These are phyloP conservation scores for Eupithecia vulgata DNA, from an alignment of 2,888 invertebrate genomes.

Conservation along the genomic window DNA sequence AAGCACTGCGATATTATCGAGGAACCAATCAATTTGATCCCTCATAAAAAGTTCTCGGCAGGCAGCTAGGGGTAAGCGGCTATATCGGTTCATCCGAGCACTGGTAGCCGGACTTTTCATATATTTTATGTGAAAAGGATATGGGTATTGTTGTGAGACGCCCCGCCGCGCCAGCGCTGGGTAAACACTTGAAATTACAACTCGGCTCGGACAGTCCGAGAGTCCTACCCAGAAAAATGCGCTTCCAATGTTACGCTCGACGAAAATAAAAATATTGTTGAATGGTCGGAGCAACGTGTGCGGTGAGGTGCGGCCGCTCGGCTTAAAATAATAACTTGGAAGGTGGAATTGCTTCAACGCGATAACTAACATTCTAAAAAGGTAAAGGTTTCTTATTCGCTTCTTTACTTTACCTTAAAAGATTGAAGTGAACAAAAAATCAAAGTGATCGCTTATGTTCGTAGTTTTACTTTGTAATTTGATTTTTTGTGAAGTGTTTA, in stretches of 20 bases:
- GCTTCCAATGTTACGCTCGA: constrained; percentile 82
- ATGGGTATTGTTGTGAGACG: constrained; percentile 80
- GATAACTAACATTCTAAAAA: no score
- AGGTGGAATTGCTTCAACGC: background rate
- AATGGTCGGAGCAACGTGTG: constrained; percentile 51
- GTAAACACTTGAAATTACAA: constrained; percentile 84
- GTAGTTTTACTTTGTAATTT: no score
- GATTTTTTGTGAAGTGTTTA: no score
- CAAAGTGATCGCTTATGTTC: no score
- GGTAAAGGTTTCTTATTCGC: no score
- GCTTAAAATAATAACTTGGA: constrained; percentile 39
- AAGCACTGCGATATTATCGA: constrained; percentile 78
- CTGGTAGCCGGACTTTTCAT: constrained; percentile 80
- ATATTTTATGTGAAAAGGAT: constrained; percentile 84
- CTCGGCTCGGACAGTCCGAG: constrained; percentile 65
- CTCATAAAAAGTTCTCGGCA: constrained; percentile 82
- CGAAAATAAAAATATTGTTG: constrained; percentile 71
- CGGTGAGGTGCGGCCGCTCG: constrained; percentile 40
- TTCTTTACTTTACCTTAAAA: no score
- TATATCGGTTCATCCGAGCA: constrained; percentile 79
- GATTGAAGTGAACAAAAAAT: no score
- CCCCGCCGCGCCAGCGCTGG: constrained; percentile 74
- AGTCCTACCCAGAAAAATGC: constrained; percentile 68
- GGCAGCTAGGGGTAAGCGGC: constrained; percentile 73
- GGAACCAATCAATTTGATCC: constrained; percentile 84